Evolutionary conservation across 2,888 invertebrate genomes (phyloP), one percentile per base, ranked within the genome.

Genomic region (Sepioteuthis lessoniana): DNA sequence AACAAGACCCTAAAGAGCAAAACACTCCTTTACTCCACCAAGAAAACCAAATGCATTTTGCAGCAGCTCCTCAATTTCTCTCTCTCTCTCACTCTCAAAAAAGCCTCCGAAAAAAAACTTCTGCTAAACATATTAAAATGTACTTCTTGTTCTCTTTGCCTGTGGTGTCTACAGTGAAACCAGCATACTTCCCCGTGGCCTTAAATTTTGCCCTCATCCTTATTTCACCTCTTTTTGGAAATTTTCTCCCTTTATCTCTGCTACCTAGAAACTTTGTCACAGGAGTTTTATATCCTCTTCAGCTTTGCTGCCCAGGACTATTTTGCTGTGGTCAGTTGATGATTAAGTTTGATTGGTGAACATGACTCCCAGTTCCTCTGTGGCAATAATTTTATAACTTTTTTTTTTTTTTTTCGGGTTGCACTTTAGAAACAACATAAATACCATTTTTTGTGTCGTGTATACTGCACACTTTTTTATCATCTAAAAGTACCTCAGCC

Each of bases 1-100:
- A 76, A 76, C 76, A 76, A 76, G 35, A 76, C n/a, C 76, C 35
- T 76, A 76, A 76, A 76, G 76, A 76, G 76, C n/a, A 76, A 76
- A 76, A 76, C 76, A 76, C 76, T 76, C 76, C 35, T 76, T 19
- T 76, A 16, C n/a, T 76, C 76, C 76, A 76, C 76, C 76, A 76
- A n/a, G 76, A 35, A 76, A 76, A 76, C n/a, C n/a, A 76, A 76
- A 76, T 76, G 76, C 76, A 76, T 76, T 76, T 76, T 35, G 35
- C 76, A 76, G 76, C n/a, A n/a, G 0, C 76, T 19, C 76, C 76
- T 35, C 76, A 16, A n/a, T 16, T n/a, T 35, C 76, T n/a, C n/a
- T n/a, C n/a, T n/a, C n/a, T n/a, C n/a, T n/a, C n/a, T n/a, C n/a
- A n/a, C n/a, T n/a, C 13, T 8, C 13, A 76, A 76, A 25, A 76